Conservation (phyloP, 1,140 invertebrate species). For the Wiebesia pumilae region DNA sequence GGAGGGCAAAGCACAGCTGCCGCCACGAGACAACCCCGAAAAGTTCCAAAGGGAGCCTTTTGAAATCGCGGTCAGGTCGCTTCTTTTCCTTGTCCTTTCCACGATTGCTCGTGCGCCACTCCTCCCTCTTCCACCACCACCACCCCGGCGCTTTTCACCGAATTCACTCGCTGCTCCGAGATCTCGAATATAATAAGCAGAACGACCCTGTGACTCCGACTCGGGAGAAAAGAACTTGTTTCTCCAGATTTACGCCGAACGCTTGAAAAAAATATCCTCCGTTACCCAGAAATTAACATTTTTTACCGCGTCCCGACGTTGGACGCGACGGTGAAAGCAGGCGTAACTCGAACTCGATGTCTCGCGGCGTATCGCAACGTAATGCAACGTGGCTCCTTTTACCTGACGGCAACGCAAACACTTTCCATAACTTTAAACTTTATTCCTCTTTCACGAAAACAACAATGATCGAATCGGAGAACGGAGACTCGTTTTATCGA, state of each 20-base stretch:
- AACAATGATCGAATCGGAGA: neutral
- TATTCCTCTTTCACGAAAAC: neutral
- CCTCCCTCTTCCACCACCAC: neutral
- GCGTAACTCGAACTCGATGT: neutral
- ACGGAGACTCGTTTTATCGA: neutral
- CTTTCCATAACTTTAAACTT: neutral
- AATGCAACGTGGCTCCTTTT: neutral
- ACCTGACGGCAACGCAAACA: neutral
- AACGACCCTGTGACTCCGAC: neutral
- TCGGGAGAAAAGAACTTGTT: slow-evolving; percentile 10
- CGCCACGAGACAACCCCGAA: slow-evolving; percentile 14
- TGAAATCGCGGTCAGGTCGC: slow-evolving; percentile 49
- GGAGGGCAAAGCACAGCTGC: slow-evolving; percentile 27
- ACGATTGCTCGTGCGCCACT: neutral
- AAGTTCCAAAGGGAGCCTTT: slow-evolving; percentile 35
- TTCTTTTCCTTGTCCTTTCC: neutral
- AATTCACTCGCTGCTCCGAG: slow-evolving; percentile 13
- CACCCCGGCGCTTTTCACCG: neutral
- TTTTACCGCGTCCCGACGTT: neutral
- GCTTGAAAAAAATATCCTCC: neutral
- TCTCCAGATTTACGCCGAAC: slow-evolving; percentile 9
- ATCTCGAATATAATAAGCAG: neutral
- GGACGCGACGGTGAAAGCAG: neutral
- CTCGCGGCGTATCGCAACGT: neutral
- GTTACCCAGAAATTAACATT: neutral